Evolutionary conservation across 2,888 invertebrate species (phyloP).

Genomic region (Athripsodes cinereus): DNA sequence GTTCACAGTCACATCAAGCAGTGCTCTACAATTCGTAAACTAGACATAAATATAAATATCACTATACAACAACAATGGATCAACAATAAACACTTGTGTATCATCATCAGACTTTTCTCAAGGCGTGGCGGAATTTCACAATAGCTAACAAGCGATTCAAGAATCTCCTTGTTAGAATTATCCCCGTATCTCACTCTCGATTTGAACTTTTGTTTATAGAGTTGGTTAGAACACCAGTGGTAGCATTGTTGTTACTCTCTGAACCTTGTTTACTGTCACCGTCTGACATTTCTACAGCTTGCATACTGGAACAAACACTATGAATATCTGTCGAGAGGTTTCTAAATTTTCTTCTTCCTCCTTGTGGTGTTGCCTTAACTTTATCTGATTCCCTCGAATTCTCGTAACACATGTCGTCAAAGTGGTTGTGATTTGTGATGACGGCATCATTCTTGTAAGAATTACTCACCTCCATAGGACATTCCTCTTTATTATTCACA

Average conservation of each 20-base stretch:
- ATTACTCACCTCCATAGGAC: slow-evolving; percentile 5
- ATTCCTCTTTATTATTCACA: neutral
- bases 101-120: slow-evolving; percentile 7
- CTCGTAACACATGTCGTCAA: slow-evolving; percentile 7
- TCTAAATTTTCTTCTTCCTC: neutral
- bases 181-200: slow-evolving; percentile 21
- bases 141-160: slow-evolving; percentile 7
- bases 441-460: slow-evolving; percentile 2
- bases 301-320: slow-evolving; percentile 14
- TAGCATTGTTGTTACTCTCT: neutral
- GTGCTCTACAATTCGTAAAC: no score
- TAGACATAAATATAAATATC: no score
- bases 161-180: slow-evolving; percentile 8
- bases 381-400: neutral
- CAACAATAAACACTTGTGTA: no score
- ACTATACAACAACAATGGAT: no score
- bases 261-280: neutral
- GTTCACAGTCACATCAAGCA: no score
- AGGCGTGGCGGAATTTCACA: slow-evolving; percentile 9
- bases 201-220: slow-evolving; percentile 4
- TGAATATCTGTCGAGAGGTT: slow-evolving; percentile 13
- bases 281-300: slow-evolving; percentile 9
- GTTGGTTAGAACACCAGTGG: neutral
- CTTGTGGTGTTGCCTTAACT: neutral
- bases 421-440: neutral